Evolutionary conservation across 2,888 invertebrate species (phyloP), one percentile per base, ranked within the genome.

Genomic region (Pheosia tremula): DNA sequence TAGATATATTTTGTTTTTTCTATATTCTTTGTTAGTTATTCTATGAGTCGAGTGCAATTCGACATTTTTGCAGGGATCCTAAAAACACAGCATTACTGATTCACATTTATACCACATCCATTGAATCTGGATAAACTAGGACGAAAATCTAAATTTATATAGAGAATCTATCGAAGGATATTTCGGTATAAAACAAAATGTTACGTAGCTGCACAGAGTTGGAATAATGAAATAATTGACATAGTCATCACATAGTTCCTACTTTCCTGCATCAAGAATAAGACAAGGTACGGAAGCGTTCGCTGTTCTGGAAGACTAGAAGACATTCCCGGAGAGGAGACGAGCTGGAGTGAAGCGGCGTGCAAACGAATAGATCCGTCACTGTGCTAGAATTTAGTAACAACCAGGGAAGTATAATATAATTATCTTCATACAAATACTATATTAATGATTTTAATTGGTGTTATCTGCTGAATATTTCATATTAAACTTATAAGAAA

Each of bases 191-290:
- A 70, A 74, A 78, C 75, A 69, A 74, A 81, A 81, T 74, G 67
- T 71, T 71, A 84, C 79, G 76, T 78, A 85, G 86, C 82, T 80
- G 84, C 83, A 81, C 80, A 81, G 83, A 84, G 81, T 83, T 83
- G 87, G 85, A 86, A 87, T 86, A 85, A 88, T 86, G 89, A 91
- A 91, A 91, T 93, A 93, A 93, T 93, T 93, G 93, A 93, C 93
- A 93, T 87, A 89, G 91, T 92, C 87, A 93, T 93, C 93, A 93
- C 93, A 93, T 90, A 91, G 90, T 91, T 91, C 76, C 86, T 92
- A 90, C 81, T 77, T 86, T 89, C 87, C 87, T 88, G 90, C 87
- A 84, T 85, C 82, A 84, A 87, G 82, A 85, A 80, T 89, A 83
- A 86, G 85, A 83, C 82, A 85, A 82, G 81, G 80, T 85, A 81